Percentiles rank a stretch among this genome's conserved stretches.
These are phyloP conservation scores for Strigops habroptila DNA, from an alignment of 2,113 vertebrate species.

Conservation along the genomic window DNA sequence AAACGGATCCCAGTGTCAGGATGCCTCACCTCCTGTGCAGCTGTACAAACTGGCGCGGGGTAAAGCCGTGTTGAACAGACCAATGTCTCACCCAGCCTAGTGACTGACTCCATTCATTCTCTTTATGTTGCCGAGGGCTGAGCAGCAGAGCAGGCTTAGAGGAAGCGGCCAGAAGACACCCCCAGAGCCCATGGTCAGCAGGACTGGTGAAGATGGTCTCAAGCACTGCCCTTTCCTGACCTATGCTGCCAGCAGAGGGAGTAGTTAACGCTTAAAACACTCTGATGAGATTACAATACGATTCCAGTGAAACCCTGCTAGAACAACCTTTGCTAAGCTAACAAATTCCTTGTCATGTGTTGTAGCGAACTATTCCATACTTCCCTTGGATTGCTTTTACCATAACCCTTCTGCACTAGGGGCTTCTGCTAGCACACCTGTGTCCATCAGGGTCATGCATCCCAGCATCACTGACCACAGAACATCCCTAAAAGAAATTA, in stretches of 20 bases:
- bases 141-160: neutral
- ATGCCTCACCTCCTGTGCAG: neutral
- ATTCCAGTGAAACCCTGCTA: neutral
- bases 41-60: neutral
- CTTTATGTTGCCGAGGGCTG: neutral
- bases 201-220: neutral
- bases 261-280: neutral
- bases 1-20: fast-evolving
- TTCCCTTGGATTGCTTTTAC: neutral
- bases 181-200: neutral
- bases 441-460: neutral
- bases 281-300: neutral
- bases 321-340: neutral
- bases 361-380: neutral
- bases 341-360: neutral
- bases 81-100: neutral
- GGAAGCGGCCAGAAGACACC: neutral
- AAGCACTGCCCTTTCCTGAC: neutral
- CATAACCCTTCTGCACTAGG: neutral
- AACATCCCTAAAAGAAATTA: neutral
- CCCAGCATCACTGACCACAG: neutral
- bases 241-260: neutral
- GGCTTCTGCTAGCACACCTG: neutral
- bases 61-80: neutral
- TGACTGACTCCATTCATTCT: neutral